Percentiles rank a stretch among this genome's conserved stretches.
phyloP scores from a whole-genome alignment of 1,140 invertebrate genomes.

The Formica exsecta region DNA sequence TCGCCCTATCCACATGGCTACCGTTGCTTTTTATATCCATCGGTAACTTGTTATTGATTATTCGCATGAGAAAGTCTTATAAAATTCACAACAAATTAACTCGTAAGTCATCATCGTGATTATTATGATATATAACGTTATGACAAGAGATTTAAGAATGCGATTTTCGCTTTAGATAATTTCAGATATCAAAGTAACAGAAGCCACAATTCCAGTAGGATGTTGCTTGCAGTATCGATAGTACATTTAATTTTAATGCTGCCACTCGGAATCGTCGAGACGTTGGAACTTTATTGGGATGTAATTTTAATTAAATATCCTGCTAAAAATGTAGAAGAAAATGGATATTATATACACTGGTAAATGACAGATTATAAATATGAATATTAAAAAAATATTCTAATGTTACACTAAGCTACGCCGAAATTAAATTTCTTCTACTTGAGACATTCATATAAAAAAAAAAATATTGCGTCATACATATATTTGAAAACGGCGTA shows the following conservation, averaged over 20 bases:
- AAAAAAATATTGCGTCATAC: not conserved
- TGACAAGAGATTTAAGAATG: conserved; percentile 23
- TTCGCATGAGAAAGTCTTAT: conserved; percentile 77
- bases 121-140: not conserved
- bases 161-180: conserved; percentile 62
- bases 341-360: conserved; percentile 78
- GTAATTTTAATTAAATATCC: conserved; percentile 75
- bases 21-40: conserved; percentile 81
- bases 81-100: conserved; percentile 75
- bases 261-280: conserved; percentile 82
- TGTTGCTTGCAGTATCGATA: conserved; percentile 78
- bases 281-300: conserved; percentile 82
- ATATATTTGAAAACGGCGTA: not conserved
- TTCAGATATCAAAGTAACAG: conserved; percentile 68
- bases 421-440: not conserved
- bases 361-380: conserved; percentile 57
- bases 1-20: conserved; percentile 83
- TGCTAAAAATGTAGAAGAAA: conserved; percentile 50
- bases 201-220: conserved; percentile 72
- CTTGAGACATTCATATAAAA: not conserved
- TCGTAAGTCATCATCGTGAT: conserved; percentile 69
- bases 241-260: conserved; percentile 81
- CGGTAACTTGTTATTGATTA: conserved; percentile 81
- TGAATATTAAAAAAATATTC: not conserved
- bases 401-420: not conserved